Evolutionary conservation across 2,888 invertebrate genomes (phyloP).

Genomic region (Mythimna impura): DNA sequence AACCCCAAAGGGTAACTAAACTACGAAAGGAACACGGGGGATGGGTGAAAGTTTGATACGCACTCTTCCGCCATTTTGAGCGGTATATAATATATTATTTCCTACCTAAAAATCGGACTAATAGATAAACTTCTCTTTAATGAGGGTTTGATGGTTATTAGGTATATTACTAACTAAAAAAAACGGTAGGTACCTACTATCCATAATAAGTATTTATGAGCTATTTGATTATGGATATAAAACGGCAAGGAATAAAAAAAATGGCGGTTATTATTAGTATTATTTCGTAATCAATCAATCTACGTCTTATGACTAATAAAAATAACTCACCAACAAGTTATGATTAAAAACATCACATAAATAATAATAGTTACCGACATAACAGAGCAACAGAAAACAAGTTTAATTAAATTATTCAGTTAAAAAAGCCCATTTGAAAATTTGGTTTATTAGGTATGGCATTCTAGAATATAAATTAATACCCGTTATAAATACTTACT

Average conservation of each 20-base stretch:
- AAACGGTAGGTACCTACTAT: too few species aligned
- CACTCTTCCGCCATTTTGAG: too few species aligned
- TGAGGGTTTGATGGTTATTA: too few species aligned
- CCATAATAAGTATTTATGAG: too few species aligned
- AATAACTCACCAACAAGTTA: not conserved
- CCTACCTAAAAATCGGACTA: too few species aligned
- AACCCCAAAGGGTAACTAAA: too few species aligned
- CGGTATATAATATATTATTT: too few species aligned
- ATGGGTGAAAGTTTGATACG: too few species aligned
- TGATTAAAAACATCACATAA: not conserved
- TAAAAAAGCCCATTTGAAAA: not conserved
- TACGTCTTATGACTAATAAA: not conserved
- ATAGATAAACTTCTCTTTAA: too few species aligned
- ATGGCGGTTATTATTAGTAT: not conserved
- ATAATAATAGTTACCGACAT: slow-evolving; percentile 7
- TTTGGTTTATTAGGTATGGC: not conserved
- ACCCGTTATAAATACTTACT: slow-evolving; percentile 4
- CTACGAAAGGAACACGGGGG: too few species aligned
- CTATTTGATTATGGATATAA: not conserved
- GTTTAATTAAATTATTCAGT: not conserved
- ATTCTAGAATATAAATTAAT: slow-evolving; percentile 2
- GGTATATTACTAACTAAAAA: too few species aligned
- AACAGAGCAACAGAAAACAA: not conserved
- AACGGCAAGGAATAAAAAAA: not conserved
- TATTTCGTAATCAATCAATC: not conserved